phyloP scores from a whole-genome alignment of 2,888 invertebrate genomes.

The Dynastes tityus region DNA sequence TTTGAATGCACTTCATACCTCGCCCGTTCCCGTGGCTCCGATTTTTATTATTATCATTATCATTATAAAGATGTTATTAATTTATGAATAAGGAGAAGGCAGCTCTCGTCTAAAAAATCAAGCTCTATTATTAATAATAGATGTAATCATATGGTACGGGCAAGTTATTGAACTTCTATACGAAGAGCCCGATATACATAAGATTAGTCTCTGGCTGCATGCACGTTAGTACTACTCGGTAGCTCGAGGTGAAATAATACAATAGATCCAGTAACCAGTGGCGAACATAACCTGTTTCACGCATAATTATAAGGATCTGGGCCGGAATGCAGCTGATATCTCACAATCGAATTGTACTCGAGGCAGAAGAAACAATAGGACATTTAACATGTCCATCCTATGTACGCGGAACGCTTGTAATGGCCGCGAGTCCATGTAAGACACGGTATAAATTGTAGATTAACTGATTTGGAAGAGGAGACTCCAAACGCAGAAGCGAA shows the following conservation, averaged over 20 bases:
- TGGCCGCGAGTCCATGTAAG: constrained; percentile 47
- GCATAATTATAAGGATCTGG: constrained; percentile 56
- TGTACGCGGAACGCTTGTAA: neutral
- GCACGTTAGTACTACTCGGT: constrained; percentile 39
- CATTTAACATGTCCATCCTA: constrained; percentile 48
- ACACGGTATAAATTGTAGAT: constrained; percentile 37
- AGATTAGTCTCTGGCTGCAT: constrained; percentile 20
- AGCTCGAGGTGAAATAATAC: constrained; percentile 56
- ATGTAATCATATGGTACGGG: constrained; percentile 46
- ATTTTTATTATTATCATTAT: constrained; percentile 38
- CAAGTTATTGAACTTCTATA: constrained; percentile 49
- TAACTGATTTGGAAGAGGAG: constrained; percentile 23
- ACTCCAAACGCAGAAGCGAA: neutral
- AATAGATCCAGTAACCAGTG: constrained; percentile 56
- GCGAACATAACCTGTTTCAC: constrained; percentile 56
- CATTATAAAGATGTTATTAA: constrained; percentile 49
- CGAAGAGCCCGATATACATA: constrained; percentile 23
- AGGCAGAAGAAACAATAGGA: constrained; percentile 54
- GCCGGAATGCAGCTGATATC: constrained; percentile 56
- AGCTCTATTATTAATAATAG: constrained; percentile 50
- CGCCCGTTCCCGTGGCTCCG: constrained; percentile 24
- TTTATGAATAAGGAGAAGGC: constrained; percentile 43
- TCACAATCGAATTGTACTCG: constrained; percentile 54
- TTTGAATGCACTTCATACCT: constrained; percentile 43
- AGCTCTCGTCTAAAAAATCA: constrained; percentile 45